Evolutionary conservation across 2,113 vertebrate species (phyloP), one percentile per base, ranked within the genome.

Genomic region (Antechinus flavipes): DNA sequence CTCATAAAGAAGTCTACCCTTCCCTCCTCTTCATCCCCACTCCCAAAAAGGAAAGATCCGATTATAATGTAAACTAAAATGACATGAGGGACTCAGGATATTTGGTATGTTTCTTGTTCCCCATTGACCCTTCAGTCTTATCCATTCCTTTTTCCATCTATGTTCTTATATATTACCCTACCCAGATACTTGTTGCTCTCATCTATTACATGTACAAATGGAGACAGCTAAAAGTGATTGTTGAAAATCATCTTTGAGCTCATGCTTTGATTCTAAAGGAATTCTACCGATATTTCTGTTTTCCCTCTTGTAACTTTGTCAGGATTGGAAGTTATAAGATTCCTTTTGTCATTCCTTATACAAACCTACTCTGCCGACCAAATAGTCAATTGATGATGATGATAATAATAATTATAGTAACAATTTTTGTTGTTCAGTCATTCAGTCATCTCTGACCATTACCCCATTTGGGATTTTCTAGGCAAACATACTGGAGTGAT

Each of bases 1-100:
- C 91, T 97, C 94, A 84, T 16, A 94, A 94, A 94, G 91, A 97
- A 94, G 96, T 93, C 84, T 94, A 96, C 91, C 93, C 84, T 96
- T 95, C 93, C 97, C 93, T 95, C 95, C 96, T 96, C 97, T 97
- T 97, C 42, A 58, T 97, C 76, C 94, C 52, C 94, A 96, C 95
- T 95, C 90, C 50, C 54, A 96, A 95, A 97, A 94, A 91, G 96
- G 93, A 76, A 93, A 96, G 96, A 94, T 49, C 92, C 96, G 95
- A 93, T 91, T 95, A 95, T 95, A 94, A 97, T 90, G 92, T 96
- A 94, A 95, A 53, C 92, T 95, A 84, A 95, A 84, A 96, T 97
- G 91, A 90, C 90, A 95, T 93, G 90, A 58, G n/a, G 61, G 12
- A 12, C 91, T 95, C 89, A 30, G 90, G 90, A 94, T 91, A 1